Conservation (phyloP, 2,797 vertebrate genomes). For the Macroramphosus scolopax region DNA sequence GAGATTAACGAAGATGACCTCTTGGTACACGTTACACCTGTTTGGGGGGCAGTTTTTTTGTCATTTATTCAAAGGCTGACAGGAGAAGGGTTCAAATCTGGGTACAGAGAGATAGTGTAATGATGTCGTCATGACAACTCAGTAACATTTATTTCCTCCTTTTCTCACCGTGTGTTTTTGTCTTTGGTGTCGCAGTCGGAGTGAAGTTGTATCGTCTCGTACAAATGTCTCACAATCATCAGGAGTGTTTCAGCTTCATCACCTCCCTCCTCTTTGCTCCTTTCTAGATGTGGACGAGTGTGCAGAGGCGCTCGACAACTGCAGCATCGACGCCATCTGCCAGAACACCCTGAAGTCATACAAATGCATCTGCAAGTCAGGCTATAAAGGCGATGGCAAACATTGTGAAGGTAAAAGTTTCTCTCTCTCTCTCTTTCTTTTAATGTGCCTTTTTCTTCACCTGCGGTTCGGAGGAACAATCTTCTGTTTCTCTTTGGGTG, state of each 20-base stretch:
- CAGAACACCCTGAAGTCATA: constrained; percentile 96
- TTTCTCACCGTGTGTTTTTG: constrained; percentile 8
- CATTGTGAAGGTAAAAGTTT: constrained; percentile 92
- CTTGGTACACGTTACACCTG: too few relatives aligned
- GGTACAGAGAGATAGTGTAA: too few relatives aligned
- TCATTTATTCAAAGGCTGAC: too few relatives aligned
- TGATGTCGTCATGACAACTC: too few relatives aligned
- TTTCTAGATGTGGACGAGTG: constrained; percentile 94
- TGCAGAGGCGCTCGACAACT: constrained; percentile 93
- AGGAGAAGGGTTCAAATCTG: too few relatives aligned
- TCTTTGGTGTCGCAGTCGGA: not conserved
- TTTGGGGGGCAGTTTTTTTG: too few relatives aligned
- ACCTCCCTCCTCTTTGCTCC: constrained; percentile 2
- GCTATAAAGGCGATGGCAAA: constrained; percentile 95
- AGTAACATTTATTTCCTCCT: too few relatives aligned
- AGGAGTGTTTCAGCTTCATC: constrained; percentile 6
- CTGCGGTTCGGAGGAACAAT: constrained; percentile 16
- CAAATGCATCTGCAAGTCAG: constrained; percentile 99
- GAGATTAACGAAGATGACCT: too few relatives aligned
- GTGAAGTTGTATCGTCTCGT: too few relatives aligned
- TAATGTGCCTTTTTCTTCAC: constrained; percentile 31
- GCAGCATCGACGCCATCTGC: constrained; percentile 98
- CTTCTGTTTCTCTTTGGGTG: too few relatives aligned
- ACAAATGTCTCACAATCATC: not conserved
- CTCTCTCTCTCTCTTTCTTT: not conserved